Base-by-base conservation (phyloP, 2,797 vertebrate genomes). In the Steatocranus sp. region DNA sequence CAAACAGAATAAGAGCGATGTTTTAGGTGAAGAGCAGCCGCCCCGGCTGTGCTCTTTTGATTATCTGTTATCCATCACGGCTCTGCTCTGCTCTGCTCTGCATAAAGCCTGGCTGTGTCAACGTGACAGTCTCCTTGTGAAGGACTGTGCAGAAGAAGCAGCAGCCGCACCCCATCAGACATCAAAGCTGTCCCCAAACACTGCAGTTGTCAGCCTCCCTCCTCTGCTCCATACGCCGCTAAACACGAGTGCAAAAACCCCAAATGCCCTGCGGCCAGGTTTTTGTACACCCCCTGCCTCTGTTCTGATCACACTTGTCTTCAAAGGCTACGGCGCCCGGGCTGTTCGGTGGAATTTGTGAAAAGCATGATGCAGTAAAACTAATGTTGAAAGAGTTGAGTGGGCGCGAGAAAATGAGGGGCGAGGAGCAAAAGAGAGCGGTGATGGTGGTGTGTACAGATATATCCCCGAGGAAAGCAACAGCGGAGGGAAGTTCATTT, bases 181-280 rank as follows among this genome's bases (percentile, higher is more conserved):
- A 94, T 96, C 96, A 96, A 96, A 96, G 95, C 92, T 91, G 91
- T 93, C 95, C 93, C 94, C 93, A 93, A 95, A 95, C 94, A 77
- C 91, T 83, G 86, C 91, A 93, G 90, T 90, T 93, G 94, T 93
- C 92, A 93, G 89, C 87, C 91, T 90, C 90, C 82, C 86, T 78
- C 87, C 23, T 92, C 86, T 34, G 83, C 87, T 91, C 87, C 87
- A 86, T 85, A 82, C 81, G 74, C 92, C 82, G 83, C 92, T 93
- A 94, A 96, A 95, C 90, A 92, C 41, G 74, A 92, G 89, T 87
- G 92, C 86, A 88, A 91, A 81, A 85, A 80, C 25, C 91, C 90
- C 87, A 82, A 86, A 92, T 91, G 95, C 94, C 95, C 94, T 3
- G 83, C 56, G 94, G 95, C 90, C 92, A 91, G 89, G 83, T 92